Evolutionary conservation across 2,113 vertebrate species (phyloP).

Genomic region (Beaufortia kweichowensis): DNA sequence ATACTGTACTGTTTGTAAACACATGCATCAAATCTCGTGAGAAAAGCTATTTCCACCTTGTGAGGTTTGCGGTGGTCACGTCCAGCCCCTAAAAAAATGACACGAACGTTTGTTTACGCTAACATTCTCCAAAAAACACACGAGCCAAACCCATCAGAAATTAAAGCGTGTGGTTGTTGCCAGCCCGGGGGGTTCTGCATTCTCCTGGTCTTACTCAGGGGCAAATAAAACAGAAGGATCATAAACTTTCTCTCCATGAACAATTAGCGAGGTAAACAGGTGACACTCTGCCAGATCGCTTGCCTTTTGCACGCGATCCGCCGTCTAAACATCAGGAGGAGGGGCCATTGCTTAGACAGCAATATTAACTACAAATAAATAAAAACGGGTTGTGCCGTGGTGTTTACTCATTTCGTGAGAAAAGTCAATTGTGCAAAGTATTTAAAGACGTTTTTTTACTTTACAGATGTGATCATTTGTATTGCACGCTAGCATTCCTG

Average conservation of each 20-base stretch:
- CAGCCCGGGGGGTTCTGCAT: slow-evolving; percentile 56
- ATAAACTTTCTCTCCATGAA: slow-evolving; percentile 68
- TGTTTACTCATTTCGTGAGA: slow-evolving; percentile 49
- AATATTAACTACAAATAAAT: slow-evolving; percentile 61
- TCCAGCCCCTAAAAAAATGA: slow-evolving; percentile 7
- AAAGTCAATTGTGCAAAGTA: slow-evolving; percentile 43
- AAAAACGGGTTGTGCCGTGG: slow-evolving; percentile 31
- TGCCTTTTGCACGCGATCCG: slow-evolving; percentile 70
- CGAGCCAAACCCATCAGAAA: slow-evolving; percentile 41
- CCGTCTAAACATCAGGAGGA: slow-evolving; percentile 54
- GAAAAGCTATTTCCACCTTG: slow-evolving; percentile 9
- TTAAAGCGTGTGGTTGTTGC: slow-evolving; percentile 64
- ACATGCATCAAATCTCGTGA: slow-evolving; percentile 7
- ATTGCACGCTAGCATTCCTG: slow-evolving; percentile 1
- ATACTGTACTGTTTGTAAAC: not conserved
- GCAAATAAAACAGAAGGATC: slow-evolving; percentile 73
- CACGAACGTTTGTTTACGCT: slow-evolving; percentile 43
- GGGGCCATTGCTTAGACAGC: slow-evolving; percentile 59
- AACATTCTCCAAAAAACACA: slow-evolving; percentile 26
- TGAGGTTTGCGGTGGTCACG: not conserved
- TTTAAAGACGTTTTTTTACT: slow-evolving; percentile 17
- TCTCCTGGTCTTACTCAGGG: slow-evolving; percentile 70
- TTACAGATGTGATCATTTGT: slow-evolving; percentile 33
- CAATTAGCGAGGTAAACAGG: slow-evolving; percentile 60
- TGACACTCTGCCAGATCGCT: slow-evolving; percentile 58